A percentile compares a stretch with the other conserved stretches of the same genome.
Conservation (phyloP, 2,113 vertebrate species). For the Tachysurus fulvidraco region DNA sequence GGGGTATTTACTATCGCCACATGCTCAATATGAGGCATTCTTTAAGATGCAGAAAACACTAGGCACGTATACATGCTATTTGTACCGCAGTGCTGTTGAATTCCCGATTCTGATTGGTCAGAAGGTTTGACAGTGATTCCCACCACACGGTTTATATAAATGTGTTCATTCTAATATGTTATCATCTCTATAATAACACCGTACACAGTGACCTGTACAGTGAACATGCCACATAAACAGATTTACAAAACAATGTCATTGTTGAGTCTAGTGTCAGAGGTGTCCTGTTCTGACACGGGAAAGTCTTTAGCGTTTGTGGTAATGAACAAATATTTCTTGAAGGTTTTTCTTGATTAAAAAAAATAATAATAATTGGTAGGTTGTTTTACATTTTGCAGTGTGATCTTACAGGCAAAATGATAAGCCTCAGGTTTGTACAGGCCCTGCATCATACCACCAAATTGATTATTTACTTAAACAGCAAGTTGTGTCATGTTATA, state of each 20-base stretch:
- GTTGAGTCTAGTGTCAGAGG: background rate
- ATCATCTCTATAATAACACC: background rate
- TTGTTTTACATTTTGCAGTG: background rate
- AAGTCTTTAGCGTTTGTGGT: background rate
- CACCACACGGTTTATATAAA: background rate
- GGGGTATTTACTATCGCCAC: background rate
- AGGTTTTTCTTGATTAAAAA: too few species aligned
- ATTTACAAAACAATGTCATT: background rate
- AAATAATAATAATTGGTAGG: background rate
- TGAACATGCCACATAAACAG: background rate
- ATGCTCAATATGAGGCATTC: background rate
- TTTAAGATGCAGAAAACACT: background rate
- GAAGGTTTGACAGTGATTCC: background rate
- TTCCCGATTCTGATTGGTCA: background rate
- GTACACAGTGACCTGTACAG: background rate
- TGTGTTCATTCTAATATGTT: background rate
- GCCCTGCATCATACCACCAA: background rate
- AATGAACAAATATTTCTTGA: background rate
- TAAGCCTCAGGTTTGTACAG: background rate
- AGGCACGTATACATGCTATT: background rate
- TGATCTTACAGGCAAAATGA: background rate
- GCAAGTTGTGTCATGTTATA: background rate
- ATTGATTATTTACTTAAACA: background rate
- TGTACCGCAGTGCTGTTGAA: background rate
- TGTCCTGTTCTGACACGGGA: background rate